Evolutionary conservation across 2,113 vertebrate genomes (phyloP).

Genomic region (Scortum barcoo): DNA sequence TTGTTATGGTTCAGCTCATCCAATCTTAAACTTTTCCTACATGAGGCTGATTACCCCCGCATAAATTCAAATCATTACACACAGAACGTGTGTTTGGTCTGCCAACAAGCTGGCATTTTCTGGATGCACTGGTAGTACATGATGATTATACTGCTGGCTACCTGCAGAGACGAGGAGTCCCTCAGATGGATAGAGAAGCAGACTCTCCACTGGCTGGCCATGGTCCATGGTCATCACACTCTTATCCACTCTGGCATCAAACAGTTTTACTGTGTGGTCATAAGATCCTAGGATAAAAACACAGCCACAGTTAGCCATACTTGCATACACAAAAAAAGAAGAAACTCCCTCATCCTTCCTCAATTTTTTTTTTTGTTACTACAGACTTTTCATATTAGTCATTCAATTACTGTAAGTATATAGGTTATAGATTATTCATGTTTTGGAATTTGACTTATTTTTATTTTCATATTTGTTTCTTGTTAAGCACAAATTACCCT

Average conservation of each 20-base stretch:
- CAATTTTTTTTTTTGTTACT: background rate
- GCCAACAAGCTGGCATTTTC: background rate
- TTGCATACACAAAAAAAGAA: background rate
- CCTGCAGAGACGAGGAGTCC: constrained; percentile 96
- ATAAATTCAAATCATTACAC: background rate
- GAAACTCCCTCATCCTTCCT: background rate
- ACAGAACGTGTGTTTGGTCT: background rate
- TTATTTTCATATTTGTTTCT: background rate
- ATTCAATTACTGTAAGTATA: background rate
- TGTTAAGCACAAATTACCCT: too few relatives aligned
- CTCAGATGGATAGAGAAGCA: constrained; percentile 96
- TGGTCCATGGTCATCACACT: constrained; percentile 94
- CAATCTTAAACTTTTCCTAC: background rate
- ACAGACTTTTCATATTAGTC: constrained; percentile 2
- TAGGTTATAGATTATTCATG: background rate
- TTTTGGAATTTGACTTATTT: background rate
- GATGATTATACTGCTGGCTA: constrained; percentile 56
- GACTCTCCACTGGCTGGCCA: constrained; percentile 94
- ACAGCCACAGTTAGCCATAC: background rate
- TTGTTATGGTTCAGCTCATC: background rate
- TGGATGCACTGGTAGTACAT: background rate
- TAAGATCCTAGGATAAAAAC: constrained; percentile 89
- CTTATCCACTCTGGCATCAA: constrained; percentile 89
- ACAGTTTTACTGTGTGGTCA: constrained; percentile 95
- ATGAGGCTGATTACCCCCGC: background rate